phyloP scores from a whole-genome alignment of 2,888 invertebrate genomes.

The Leucoma salicis region DNA sequence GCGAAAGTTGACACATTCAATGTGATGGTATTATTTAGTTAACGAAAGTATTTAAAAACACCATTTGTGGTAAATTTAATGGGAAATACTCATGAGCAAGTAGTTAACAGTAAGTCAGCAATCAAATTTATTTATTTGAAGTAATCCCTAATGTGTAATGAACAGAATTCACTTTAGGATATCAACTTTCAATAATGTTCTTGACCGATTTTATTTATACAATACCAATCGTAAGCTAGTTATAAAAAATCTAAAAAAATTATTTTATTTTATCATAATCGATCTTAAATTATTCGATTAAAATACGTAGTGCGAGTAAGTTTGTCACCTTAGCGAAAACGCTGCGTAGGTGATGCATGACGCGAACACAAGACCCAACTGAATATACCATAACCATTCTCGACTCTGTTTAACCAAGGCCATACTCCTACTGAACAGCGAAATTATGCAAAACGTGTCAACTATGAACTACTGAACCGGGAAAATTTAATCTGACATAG shows the following conservation, averaged over 20 bases:
- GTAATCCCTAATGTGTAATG: not conserved
- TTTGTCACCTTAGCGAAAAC: constrained; percentile 68
- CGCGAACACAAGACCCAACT: constrained; percentile 55
- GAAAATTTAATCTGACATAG: constrained; percentile 35
- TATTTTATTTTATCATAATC: constrained; percentile 2
- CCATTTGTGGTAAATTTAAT: too few relatives aligned
- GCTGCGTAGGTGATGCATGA: constrained; percentile 75
- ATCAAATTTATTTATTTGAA: too few relatives aligned
- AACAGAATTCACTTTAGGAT: constrained; percentile 10
- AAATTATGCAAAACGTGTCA: constrained; percentile 55
- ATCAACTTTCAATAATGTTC: constrained; percentile 19
- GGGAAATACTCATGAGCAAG: too few relatives aligned
- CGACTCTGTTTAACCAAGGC: constrained; percentile 37
- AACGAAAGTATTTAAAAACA: too few relatives aligned
- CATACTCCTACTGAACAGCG: constrained; percentile 40
- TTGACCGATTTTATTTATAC: constrained; percentile 16
- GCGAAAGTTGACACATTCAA: too few relatives aligned
- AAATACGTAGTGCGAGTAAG: constrained; percentile 23
- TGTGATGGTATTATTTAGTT: too few relatives aligned
- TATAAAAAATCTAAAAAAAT: constrained; percentile 3
- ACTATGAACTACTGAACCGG: constrained; percentile 44
- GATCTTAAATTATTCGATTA: constrained; percentile 13
- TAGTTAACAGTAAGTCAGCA: too few relatives aligned
- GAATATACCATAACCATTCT: constrained; percentile 48
- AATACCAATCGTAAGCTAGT: not conserved